A percentile compares a stretch with the other conserved stretches of the same genome.
phyloP scores from a whole-genome alignment of 1,140 invertebrate species.

The Zaprionus camerounensis region DNA sequence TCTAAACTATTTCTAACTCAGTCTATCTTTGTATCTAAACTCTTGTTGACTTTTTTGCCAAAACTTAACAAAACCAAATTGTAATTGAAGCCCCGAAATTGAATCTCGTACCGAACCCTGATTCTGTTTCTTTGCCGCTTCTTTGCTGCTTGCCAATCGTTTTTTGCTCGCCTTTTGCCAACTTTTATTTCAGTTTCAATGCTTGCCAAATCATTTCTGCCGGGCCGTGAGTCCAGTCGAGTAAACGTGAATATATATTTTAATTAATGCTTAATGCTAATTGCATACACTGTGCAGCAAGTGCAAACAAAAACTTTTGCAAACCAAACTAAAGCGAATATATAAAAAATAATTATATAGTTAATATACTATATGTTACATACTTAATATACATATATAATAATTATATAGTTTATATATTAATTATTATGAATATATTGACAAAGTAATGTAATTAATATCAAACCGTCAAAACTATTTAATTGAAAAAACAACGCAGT shows the following conservation, averaged over 20 bases:
- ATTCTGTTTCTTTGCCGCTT: slow-evolving; percentile 58
- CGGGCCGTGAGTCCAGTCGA: slow-evolving; percentile 50
- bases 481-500: too few relatives aligned
- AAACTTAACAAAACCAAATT: slow-evolving; percentile 32
- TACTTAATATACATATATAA: too few relatives aligned
- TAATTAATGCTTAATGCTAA: slow-evolving; percentile 46
- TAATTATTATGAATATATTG: too few relatives aligned
- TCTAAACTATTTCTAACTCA: slow-evolving; percentile 60
- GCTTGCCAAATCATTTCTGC: slow-evolving; percentile 64
- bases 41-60: slow-evolving; percentile 72
- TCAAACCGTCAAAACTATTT: too few relatives aligned
- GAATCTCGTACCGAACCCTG: slow-evolving; percentile 51
- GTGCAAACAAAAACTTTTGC: not conserved
- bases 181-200: slow-evolving; percentile 58
- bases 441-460: too few relatives aligned
- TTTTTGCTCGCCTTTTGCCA: slow-evolving; percentile 76
- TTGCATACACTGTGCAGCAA: slow-evolving; percentile 40
- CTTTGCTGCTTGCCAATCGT: slow-evolving; percentile 74
- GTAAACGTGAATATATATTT: slow-evolving; percentile 57
- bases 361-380: too few relatives aligned
- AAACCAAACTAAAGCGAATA: not conserved
- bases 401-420: too few relatives aligned
- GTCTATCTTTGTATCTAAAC: slow-evolving; percentile 47
- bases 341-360: not conserved
- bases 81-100: slow-evolving; percentile 44